phyloP scores from a whole-genome alignment of 2,113 vertebrate species.

The Apteryx owenii region DNA sequence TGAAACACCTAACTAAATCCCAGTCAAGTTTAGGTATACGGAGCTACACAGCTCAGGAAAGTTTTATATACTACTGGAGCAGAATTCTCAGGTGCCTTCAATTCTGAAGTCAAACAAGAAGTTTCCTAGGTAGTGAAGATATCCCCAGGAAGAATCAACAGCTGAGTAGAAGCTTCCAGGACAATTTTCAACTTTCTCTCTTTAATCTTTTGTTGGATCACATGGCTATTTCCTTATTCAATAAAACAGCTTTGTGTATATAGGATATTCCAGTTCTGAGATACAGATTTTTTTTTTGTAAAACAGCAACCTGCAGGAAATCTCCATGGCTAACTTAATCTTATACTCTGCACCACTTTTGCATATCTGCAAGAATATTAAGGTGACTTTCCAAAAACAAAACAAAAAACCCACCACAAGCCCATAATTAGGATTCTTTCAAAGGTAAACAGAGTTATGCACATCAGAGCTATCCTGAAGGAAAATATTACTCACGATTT shows the following conservation, averaged over 20 bases:
- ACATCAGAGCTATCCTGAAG: rapidly evolving
- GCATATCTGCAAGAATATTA: rapidly evolving
- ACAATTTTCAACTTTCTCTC: background rate
- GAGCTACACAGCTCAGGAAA: background rate
- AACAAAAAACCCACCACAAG: rapidly evolving
- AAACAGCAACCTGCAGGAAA: background rate
- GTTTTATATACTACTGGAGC: background rate
- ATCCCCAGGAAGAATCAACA: background rate
- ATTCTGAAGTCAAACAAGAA: background rate
- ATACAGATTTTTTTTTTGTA: background rate
- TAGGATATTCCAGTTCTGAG: rapidly evolving
- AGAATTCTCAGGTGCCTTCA: background rate
- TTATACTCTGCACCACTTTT: background rate
- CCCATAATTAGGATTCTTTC: background rate
- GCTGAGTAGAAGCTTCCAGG: background rate
- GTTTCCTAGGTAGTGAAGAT: background rate
- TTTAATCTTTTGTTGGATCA: background rate
- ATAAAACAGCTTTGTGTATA: background rate
- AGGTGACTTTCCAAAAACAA: background rate
- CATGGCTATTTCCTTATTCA: background rate
- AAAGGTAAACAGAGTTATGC: rapidly evolving
- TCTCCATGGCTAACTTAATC: rapidly evolving
- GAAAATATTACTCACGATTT: constrained; percentile 82
- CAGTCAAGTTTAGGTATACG: background rate
- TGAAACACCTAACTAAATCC: rapidly evolving